Evolutionary conservation across 1,140 invertebrate species (phyloP).

Genomic region (Mactra quadrangularis): DNA sequence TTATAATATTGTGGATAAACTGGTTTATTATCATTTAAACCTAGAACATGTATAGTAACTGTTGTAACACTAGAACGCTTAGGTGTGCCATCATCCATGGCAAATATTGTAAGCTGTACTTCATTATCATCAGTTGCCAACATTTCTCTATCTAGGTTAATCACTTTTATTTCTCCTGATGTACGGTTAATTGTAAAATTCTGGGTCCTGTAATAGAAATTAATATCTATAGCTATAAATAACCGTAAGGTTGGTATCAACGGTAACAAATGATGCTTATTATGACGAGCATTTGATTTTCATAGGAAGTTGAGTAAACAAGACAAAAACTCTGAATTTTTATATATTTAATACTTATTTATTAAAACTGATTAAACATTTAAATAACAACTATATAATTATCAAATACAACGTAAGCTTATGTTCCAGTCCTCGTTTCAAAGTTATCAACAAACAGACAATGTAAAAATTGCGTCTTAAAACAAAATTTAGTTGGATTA

Average conservation of each 20-base stretch:
- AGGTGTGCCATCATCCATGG: background rate
- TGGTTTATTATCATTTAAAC: slow-evolving; percentile 15
- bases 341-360: background rate
- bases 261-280: too few relatives aligned
- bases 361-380: too few relatives aligned
- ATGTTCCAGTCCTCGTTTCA: too few relatives aligned
- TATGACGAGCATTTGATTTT: too few relatives aligned
- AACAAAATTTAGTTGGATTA: too few relatives aligned
- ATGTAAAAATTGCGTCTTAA: too few relatives aligned
- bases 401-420: too few relatives aligned
- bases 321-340: background rate
- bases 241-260: too few relatives aligned
- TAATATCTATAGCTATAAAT: too few relatives aligned
- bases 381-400: too few relatives aligned
- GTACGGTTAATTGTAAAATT: background rate
- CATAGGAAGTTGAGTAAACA: too few relatives aligned
- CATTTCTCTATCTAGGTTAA: background rate
- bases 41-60: background rate
- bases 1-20: background rate
- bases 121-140: background rate
- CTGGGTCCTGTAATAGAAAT: background rate
- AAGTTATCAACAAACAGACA: too few relatives aligned
- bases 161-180: background rate
- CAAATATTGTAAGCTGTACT: background rate
- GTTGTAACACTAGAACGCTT: background rate